Conservation (phyloP, 1,140 invertebrate species). For the Zaprionus camerounensis region DNA sequence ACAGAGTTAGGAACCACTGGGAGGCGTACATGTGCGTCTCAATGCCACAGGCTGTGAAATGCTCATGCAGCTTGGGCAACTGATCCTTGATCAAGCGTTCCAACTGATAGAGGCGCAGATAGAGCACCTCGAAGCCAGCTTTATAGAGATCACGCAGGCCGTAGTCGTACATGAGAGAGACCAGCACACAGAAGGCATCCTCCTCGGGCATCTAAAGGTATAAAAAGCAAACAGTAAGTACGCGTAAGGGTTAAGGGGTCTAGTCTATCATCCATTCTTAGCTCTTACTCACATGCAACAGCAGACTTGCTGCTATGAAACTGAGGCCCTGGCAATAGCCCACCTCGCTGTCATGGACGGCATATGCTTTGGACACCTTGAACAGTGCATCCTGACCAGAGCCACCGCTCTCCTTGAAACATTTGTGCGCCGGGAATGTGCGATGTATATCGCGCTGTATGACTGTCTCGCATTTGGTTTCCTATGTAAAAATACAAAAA, state of each 20-base stretch:
- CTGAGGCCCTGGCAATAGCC: slow-evolving; percentile 99
- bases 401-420: slow-evolving; percentile 96
- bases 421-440: slow-evolving; percentile 99
- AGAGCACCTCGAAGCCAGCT: slow-evolving; percentile 97
- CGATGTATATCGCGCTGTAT: slow-evolving; percentile 98
- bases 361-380: slow-evolving; percentile 98
- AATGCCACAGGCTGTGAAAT: slow-evolving; percentile 95
- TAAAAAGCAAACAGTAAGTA: background rate
- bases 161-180: slow-evolving; percentile 99
- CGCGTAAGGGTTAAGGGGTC: background rate
- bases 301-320: slow-evolving; percentile 96
- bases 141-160: slow-evolving; percentile 97
- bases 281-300: slow-evolving; percentile 94
- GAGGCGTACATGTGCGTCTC: slow-evolving; percentile 99
- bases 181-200: slow-evolving; percentile 98
- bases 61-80: slow-evolving; percentile 93
- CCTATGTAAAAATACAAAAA: slow-evolving; percentile 33
- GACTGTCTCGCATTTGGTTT: slow-evolving; percentile 91
- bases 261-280: background rate
- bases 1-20: slow-evolving; percentile 99
- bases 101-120: slow-evolving; percentile 98
- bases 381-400: slow-evolving; percentile 96
- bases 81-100: slow-evolving; percentile 95
- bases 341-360: slow-evolving; percentile 98
- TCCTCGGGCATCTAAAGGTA: slow-evolving; percentile 98